phyloP scores from a whole-genome alignment of 2,888 invertebrate genomes.

The Eupsilia transversa region DNA sequence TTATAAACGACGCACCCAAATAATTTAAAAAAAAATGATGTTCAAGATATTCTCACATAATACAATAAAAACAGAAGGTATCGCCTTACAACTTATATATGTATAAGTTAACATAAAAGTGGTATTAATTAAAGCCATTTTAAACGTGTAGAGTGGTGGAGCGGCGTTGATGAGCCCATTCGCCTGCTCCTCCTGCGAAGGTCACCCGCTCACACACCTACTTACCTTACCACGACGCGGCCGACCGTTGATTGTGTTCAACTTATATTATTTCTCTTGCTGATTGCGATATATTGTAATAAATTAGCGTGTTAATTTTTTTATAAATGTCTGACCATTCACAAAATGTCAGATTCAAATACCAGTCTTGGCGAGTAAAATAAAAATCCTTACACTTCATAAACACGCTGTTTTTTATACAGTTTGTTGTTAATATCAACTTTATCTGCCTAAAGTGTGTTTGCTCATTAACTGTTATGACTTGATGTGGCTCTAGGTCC shows the following conservation, averaged over 20 bases:
- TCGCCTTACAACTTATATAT: slow-evolving; percentile 64
- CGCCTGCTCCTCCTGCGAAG: slow-evolving; percentile 81
- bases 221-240: slow-evolving; percentile 70
- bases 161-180: slow-evolving; percentile 84
- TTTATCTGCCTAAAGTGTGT: slow-evolving; percentile 51
- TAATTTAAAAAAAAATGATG: slow-evolving; percentile 61
- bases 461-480: slow-evolving; percentile 53
- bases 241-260: slow-evolving; percentile 63
- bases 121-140: slow-evolving; percentile 77
- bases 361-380: slow-evolving; percentile 1
- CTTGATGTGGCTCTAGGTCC: slow-evolving; percentile 27
- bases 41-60: slow-evolving; percentile 61
- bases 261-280: slow-evolving; percentile 55
- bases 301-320: slow-evolving; percentile 36
- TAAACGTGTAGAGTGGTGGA: slow-evolving; percentile 74
- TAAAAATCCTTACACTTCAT: slow-evolving; percentile 28
- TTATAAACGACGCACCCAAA: slow-evolving; percentile 58
- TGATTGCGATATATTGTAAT: slow-evolving; percentile 62
- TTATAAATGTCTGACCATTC: slow-evolving; percentile 8
- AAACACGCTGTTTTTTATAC: slow-evolving; percentile 39
- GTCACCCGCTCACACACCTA: slow-evolving; percentile 82
- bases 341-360: slow-evolving; percentile 22
- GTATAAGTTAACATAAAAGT: slow-evolving; percentile 73
- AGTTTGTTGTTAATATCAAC: slow-evolving; percentile 55
- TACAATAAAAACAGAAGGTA: slow-evolving; percentile 59